phyloP scores from a whole-genome alignment of 2,797 vertebrate genomes.

The Epinephelus coioides region DNA sequence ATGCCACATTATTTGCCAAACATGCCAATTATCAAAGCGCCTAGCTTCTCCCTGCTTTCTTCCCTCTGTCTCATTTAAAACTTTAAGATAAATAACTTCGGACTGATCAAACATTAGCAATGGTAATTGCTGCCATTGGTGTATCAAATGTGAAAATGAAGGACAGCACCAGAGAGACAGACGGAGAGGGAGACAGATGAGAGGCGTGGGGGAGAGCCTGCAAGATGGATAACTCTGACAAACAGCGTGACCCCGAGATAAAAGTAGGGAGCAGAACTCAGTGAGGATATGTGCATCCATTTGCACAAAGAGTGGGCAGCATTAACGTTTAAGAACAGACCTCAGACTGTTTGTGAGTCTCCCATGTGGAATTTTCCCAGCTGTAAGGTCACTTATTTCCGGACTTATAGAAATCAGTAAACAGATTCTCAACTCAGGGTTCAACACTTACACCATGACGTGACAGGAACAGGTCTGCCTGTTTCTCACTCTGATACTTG shows the following conservation, averaged over 20 bases:
- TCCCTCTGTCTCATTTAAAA: conserved; percentile 20
- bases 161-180: conserved; percentile 28
- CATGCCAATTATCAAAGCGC: conserved; percentile 21
- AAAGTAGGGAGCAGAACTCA: conserved; percentile 33
- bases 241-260: conserved; percentile 50
- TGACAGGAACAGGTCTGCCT: background rate
- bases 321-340: conserved; percentile 46
- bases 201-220: conserved; percentile 4
- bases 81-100: conserved; percentile 33
- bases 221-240: conserved; percentile 62
- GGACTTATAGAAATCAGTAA: conserved; percentile 1
- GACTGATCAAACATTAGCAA: conserved; percentile 29
- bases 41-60: background rate
- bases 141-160: conserved; percentile 52
- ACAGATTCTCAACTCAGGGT: background rate
- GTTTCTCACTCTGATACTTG: background rate
- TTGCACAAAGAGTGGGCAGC: conserved; percentile 49
- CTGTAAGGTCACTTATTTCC: conserved; percentile 37
- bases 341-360: conserved; percentile 7
- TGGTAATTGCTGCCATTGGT: conserved; percentile 34
- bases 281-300: conserved; percentile 55
- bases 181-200: conserved; percentile 27
- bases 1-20: conserved; percentile 33
- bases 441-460: conserved; percentile 11
- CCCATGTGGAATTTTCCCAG: conserved; percentile 10